Evolutionary conservation across 2,888 invertebrate species (phyloP).

Genomic region (Chouioia cunea): DNA sequence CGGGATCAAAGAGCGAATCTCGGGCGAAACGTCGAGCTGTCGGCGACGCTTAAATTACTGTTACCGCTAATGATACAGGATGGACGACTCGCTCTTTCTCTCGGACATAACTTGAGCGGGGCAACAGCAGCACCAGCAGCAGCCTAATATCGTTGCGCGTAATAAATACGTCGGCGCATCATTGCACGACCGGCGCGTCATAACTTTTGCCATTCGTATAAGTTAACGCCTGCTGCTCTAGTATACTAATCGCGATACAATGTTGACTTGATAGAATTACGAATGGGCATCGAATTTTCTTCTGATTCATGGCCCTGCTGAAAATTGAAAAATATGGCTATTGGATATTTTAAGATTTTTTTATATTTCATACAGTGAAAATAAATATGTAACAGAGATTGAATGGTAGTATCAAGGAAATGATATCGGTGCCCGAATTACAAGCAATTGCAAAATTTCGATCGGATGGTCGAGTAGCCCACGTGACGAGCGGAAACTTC

Average conservation of each 20-base stretch:
- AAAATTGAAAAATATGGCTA: too few species aligned
- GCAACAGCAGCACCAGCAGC: not conserved
- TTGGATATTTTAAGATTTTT: too few species aligned
- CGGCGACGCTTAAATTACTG: conserved; percentile 35
- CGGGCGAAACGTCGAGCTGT: not conserved
- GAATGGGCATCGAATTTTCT: not conserved
- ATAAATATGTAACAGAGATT: not conserved
- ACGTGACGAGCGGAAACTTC: conserved; percentile 23
- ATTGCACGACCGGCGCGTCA: conserved; percentile 51
- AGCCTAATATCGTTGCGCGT: conserved; percentile 47
- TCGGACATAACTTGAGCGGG: not conserved
- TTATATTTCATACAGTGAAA: too few species aligned
- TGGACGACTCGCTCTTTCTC: conserved; percentile 32
- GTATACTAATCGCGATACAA: conserved; percentile 47
- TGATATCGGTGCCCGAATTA: conserved; percentile 18
- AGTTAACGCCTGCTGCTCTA: conserved; percentile 28
- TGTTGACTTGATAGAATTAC: conserved; percentile 29
- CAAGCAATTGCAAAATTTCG: conserved; percentile 28
- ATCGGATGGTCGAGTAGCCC: conserved; percentile 7
- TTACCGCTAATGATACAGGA: conserved; percentile 47
- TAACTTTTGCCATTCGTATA: conserved; percentile 53
- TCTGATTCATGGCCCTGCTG: too few species aligned
- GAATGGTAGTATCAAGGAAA: conserved; percentile 20
- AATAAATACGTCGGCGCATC: conserved; percentile 62
- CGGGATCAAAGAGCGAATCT: too few species aligned